A percentile compares a stretch with the other conserved stretches of the same genome.
phyloP scores from a whole-genome alignment of 2,113 vertebrate species.

The Ophthalmolycus amberensis region DNA sequence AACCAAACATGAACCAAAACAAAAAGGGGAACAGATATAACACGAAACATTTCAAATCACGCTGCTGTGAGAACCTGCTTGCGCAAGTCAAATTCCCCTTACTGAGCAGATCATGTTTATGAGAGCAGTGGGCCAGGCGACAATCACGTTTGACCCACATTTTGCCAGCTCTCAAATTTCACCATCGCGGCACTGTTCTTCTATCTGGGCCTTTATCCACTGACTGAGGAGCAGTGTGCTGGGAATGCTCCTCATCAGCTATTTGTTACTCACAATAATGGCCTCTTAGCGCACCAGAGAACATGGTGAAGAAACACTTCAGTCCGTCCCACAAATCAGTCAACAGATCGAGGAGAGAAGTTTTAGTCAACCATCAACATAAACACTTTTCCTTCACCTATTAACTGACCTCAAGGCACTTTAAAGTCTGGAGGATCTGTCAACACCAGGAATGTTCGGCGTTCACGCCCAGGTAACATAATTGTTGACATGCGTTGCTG shows the following conservation, averaged over 20 bases:
- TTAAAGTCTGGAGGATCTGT: background rate
- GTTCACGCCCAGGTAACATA: slow-evolving; percentile 33
- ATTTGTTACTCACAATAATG: background rate
- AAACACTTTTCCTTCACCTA: background rate
- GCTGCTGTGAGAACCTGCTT: slow-evolving; percentile 18
- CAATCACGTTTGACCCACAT: slow-evolving; percentile 81
- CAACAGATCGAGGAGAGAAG: background rate
- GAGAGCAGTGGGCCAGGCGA: slow-evolving; percentile 64
- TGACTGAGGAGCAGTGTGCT: slow-evolving; percentile 22
- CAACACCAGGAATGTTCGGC: background rate
- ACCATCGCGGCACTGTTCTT: slow-evolving; percentile 43
- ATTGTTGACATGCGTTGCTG: slow-evolving; percentile 53
- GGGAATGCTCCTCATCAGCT: slow-evolving; percentile 40
- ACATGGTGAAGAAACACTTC: too few relatives aligned
- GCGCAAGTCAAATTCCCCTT: slow-evolving; percentile 38
- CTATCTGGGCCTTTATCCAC: slow-evolving; percentile 30
- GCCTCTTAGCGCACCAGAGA: background rate
- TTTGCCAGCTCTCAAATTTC: slow-evolving; percentile 74
- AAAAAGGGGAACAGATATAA: background rate
- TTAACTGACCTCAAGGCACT: background rate
- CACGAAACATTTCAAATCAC: background rate
- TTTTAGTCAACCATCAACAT: background rate
- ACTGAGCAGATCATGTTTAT: slow-evolving; percentile 60
- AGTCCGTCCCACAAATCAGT: background rate
- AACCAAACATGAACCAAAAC: background rate